phyloP scores from a whole-genome alignment of 2,113 vertebrate genomes.

The Hydrochoerus hydrochaeris region DNA sequence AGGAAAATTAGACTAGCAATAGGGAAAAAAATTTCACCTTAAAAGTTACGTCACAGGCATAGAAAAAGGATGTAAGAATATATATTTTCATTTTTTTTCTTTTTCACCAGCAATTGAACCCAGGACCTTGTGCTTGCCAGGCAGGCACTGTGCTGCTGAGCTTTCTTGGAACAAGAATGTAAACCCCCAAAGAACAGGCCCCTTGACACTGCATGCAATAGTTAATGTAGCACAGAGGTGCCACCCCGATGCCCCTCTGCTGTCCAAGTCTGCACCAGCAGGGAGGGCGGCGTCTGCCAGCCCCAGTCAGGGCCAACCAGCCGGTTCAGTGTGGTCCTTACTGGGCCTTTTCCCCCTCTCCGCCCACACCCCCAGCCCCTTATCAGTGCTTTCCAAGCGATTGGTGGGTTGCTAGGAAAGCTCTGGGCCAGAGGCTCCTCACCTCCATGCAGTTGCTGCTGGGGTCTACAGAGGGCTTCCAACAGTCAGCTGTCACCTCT shows the following conservation, averaged over 20 bases:
- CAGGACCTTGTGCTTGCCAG: neutral
- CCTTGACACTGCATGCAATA: neutral
- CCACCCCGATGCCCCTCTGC: neutral
- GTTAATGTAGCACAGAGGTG: neutral
- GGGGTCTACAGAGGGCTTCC: neutral
- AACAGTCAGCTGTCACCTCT: rapidly evolving
- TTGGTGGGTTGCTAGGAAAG: neutral
- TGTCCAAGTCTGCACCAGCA: neutral
- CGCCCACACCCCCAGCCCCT: too few species aligned
- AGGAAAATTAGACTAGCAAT: neutral
- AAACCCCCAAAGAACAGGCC: neutral
- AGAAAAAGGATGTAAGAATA: neutral
- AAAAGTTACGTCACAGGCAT: neutral
- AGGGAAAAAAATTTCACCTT: neutral
- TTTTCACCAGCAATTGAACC: neutral
- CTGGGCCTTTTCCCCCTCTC: neutral
- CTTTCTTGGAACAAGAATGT: neutral
- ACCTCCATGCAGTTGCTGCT: neutral
- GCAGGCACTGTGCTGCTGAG: neutral
- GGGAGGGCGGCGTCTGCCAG: neutral
- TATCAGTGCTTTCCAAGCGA: too few species aligned
- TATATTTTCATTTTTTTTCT: neutral
- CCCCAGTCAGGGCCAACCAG: neutral
- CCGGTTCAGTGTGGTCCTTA: neutral
- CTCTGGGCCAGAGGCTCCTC: neutral